These are phyloP conservation scores for Cheilosia scutellata DNA, from an alignment of 2,888 invertebrate species.

Conservation along the genomic window DNA sequence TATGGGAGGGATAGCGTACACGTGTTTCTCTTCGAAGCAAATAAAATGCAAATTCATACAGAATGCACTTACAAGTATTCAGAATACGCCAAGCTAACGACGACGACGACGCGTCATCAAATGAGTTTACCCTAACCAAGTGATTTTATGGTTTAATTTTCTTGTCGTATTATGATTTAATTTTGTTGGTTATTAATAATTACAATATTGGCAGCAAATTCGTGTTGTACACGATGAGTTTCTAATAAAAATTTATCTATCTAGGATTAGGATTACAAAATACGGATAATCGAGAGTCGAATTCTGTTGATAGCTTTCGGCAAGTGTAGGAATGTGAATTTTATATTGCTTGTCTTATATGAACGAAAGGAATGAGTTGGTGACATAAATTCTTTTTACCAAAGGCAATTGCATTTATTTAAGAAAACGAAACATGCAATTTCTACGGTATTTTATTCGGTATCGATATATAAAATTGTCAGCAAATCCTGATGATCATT, in stretches of 20 bases:
- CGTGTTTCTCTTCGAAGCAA: neutral
- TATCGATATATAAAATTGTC: too few relatives aligned
- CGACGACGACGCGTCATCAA: neutral
- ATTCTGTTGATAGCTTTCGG: neutral
- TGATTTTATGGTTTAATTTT: neutral
- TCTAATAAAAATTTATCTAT: neutral
- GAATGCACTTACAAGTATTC: constrained; percentile 21
- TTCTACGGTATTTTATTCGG: too few relatives aligned
- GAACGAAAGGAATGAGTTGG: too few relatives aligned
- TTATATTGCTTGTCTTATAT: too few relatives aligned
- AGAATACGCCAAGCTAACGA: constrained; percentile 6
- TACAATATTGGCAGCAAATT: neutral
- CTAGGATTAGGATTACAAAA: neutral
- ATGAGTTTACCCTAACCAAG: neutral
- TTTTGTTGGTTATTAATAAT: neutral
- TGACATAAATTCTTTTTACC: too few relatives aligned
- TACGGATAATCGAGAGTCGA: neutral
- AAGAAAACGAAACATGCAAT: too few relatives aligned
- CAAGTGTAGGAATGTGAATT: too few relatives aligned
- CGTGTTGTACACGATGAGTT: constrained; percentile 1
- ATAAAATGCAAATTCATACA: neutral
- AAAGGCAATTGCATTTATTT: too few relatives aligned
- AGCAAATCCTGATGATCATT: too few relatives aligned
- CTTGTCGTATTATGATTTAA: neutral
- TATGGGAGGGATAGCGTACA: neutral